Percentiles rank a stretch among this genome's conserved stretches.
These are phyloP conservation scores for Brachyalestes nurse DNA, from an alignment of 2,797 vertebrate genomes.

Conservation along the genomic window DNA sequence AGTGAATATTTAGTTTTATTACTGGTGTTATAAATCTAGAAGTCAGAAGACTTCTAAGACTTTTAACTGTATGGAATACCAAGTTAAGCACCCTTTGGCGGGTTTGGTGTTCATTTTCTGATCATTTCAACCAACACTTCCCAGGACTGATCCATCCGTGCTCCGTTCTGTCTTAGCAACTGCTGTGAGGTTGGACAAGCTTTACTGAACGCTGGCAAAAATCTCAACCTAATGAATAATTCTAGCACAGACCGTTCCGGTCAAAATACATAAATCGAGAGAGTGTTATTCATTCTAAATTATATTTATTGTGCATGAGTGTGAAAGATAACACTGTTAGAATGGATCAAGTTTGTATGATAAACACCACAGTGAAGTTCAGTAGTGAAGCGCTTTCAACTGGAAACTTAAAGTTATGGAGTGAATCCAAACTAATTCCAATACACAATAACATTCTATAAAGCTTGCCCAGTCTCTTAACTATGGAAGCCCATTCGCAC, in stretches of 20 bases:
- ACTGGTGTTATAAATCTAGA: too few relatives aligned
- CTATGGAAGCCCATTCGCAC: neutral
- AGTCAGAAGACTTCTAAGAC: too few relatives aligned
- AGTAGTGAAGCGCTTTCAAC: too few relatives aligned
- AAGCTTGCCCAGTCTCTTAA: neutral
- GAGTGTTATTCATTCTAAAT: neutral
- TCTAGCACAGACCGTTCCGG: too few relatives aligned
- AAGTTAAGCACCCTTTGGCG: neutral
- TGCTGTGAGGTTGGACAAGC: neutral
- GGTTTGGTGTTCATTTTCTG: neutral
- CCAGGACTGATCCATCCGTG: neutral
- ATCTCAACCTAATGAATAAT: neutral
- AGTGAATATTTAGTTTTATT: neutral
- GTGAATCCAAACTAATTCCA: neutral
- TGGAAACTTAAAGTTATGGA: neutral
- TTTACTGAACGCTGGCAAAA: neutral
- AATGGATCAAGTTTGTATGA: neutral
- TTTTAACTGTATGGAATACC: neutral
- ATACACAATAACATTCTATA: neutral
- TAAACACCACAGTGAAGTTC: neutral
- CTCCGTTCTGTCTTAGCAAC: neutral
- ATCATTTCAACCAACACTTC: neutral
- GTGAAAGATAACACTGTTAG: neutral
- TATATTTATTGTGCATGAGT: neutral
- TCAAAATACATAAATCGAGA: neutral